Conservation (phyloP, 2,888 invertebrate species). For the Lepidocyrtoides sp. region DNA sequence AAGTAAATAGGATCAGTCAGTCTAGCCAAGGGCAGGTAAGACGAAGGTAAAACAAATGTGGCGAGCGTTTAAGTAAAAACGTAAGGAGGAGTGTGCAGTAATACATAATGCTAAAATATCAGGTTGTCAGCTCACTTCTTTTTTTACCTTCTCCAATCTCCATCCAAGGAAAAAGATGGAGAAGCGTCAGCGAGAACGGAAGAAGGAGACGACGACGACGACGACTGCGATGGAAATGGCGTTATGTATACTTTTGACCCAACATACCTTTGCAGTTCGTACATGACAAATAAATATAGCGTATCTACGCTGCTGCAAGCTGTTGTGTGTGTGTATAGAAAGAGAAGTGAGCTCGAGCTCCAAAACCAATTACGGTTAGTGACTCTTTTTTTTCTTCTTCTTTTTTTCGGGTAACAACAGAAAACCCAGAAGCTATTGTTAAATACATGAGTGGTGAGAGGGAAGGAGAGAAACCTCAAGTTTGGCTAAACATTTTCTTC, state of each 20-base stretch:
- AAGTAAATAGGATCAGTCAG: background rate
- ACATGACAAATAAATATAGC: background rate
- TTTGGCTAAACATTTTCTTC: slow-evolving; percentile 62
- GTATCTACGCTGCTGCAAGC: background rate
- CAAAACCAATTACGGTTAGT: slow-evolving; percentile 76
- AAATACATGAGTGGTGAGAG: slow-evolving; percentile 49
- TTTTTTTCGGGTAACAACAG: slow-evolving; percentile 11
- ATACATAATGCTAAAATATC: slow-evolving; percentile 79
- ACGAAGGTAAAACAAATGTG: background rate
- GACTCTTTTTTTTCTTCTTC: slow-evolving; percentile 32
- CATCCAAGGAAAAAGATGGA: background rate
- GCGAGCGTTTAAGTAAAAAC: slow-evolving; percentile 26
- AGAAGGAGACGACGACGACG: background rate
- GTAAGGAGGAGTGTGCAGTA: slow-evolving; percentile 23
- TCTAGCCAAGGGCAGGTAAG: background rate
- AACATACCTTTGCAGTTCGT: background rate
- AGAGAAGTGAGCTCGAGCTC: slow-evolving; percentile 14
- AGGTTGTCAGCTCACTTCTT: slow-evolving; percentile 72
- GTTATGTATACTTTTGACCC: background rate
- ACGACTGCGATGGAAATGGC: slow-evolving; percentile 1
- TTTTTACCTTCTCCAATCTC: background rate
- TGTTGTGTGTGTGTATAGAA: background rate
- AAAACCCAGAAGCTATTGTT: slow-evolving; percentile 44
- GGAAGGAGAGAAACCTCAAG: slow-evolving; percentile 54
- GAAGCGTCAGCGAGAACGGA: slow-evolving; percentile 19